Conservation (phyloP, 2,797 vertebrate genomes). For the Myotis findleyi region DNA sequence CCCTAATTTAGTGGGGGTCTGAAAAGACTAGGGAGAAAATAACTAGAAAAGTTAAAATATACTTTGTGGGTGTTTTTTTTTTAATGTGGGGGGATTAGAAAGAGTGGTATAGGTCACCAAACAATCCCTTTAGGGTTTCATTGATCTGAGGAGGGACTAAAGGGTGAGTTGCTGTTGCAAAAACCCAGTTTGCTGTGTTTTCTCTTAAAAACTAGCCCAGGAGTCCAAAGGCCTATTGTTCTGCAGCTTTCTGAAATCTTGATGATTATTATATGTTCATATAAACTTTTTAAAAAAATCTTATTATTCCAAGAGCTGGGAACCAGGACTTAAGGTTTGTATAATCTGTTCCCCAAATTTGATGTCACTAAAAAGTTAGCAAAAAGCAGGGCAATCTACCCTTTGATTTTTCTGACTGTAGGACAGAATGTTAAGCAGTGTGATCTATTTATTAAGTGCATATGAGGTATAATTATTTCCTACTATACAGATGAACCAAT, state of each 20-base stretch:
- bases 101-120: neutral
- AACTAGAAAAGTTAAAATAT: neutral
- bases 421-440: neutral
- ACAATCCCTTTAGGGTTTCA: neutral
- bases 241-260: constrained; percentile 17
- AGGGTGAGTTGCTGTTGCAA: neutral
- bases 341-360: constrained; percentile 7
- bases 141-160: neutral
- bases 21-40: neutral
- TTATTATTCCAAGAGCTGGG: neutral
- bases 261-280: neutral
- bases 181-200: neutral
- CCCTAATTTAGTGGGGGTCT: neutral
- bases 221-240: neutral
- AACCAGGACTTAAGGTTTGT: neutral
- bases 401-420: constrained; percentile 4
- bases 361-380: neutral
- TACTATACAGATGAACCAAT: neutral
- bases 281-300: neutral
- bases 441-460: neutral
- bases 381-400: neutral
- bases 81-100: neutral
- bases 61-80: neutral
- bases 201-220: neutral
- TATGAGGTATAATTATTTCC: neutral